Base-by-base conservation (phyloP, 2,888 invertebrate species). In the Plagiodera versicolora region DNA sequence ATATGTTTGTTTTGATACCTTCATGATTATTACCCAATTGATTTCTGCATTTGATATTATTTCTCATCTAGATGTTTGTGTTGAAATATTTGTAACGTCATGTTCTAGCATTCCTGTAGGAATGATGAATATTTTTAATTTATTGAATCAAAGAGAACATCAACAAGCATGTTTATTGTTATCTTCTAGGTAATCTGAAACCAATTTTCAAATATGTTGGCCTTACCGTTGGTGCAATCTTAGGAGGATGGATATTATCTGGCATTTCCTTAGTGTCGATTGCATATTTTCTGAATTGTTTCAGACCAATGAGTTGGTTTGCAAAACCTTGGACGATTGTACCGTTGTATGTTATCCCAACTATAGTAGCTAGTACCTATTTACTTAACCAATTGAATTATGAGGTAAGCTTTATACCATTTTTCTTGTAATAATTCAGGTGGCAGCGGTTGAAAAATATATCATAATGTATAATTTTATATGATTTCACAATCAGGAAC, bases 291-390 rank as follows among this genome's bases (percentile, higher is more conserved):
- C 53, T 73, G 30, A 74, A 74, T 61, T 53, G 69, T 14, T 67
- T 65, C 1, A 72, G 67, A 57, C 65, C 73, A 2, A 77, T 77
- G 77, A 73, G 72, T 57, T 77, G 77, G 77, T 77, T 72, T 64
- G 68, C 65, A 6, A 70, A 72, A 63, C 73, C 75, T 18, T 74
- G 74, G 72, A 53, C 75, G 32, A 60, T 73, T 45, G 65, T 72
- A 47, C 75, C 75, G 11, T 54, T 76, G 10, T 75, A 74, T 63
- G 65, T 65, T n/a, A 59, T 67, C 20, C 77, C 77, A n/a, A 66
- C 69, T 14, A 49, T 73, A 14, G 70, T 64, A 8, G 9, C 70
- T 30, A 65, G 69, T 11, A 63, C 70, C 18, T 54, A 51, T 58
- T 47, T 70, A 28, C 46, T 71, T 16, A 66, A 67, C 14, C 60